Conservation (phyloP, 2,888 invertebrate species). For the Caenorhabditis panamensis region DNA sequence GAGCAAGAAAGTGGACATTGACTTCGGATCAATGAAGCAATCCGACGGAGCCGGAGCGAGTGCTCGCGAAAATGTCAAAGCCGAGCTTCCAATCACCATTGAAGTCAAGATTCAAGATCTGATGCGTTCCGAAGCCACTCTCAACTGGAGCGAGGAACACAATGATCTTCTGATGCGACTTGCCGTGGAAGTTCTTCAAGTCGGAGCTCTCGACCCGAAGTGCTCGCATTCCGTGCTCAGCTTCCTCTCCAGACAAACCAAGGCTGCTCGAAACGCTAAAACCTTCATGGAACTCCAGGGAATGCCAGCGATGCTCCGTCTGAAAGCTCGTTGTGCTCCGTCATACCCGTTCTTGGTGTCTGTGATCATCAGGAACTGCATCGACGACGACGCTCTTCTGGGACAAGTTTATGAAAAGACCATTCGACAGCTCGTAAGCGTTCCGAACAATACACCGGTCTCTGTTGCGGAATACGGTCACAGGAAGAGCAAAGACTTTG, state of each 20-base stretch:
- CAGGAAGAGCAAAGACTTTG: conserved; percentile 60
- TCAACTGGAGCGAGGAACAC: conserved; percentile 32
- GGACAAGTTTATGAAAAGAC: conserved; percentile 58
- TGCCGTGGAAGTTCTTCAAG: conserved; percentile 29
- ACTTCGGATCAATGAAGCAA: conserved; percentile 58
- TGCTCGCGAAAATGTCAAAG: conserved; percentile 23
- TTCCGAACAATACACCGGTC: not conserved
- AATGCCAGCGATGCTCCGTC: conserved; percentile 53
- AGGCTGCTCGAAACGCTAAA: conserved; percentile 57
- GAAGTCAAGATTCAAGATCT: conserved; percentile 25
- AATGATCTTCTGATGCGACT: conserved; percentile 39
- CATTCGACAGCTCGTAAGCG: conserved; percentile 45
- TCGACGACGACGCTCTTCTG: conserved; percentile 68
- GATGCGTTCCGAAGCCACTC: conserved; percentile 30
- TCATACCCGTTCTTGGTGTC: conserved; percentile 64
- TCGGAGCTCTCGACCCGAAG: conserved; percentile 48
- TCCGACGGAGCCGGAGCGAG: conserved; percentile 15
- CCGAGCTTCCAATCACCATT: conserved; percentile 35
- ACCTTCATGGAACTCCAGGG: conserved; percentile 68
- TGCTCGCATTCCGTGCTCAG: conserved; percentile 71
- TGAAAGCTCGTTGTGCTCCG: conserved; percentile 57
- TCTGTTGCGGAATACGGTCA: conserved; percentile 15
- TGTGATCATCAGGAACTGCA: conserved; percentile 73
- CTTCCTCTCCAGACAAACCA: conserved; percentile 70
- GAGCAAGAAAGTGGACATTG: conserved; percentile 38